Base-by-base conservation (phyloP, 2,797 vertebrate species). In the Orientallactaga sibirica region DNA sequence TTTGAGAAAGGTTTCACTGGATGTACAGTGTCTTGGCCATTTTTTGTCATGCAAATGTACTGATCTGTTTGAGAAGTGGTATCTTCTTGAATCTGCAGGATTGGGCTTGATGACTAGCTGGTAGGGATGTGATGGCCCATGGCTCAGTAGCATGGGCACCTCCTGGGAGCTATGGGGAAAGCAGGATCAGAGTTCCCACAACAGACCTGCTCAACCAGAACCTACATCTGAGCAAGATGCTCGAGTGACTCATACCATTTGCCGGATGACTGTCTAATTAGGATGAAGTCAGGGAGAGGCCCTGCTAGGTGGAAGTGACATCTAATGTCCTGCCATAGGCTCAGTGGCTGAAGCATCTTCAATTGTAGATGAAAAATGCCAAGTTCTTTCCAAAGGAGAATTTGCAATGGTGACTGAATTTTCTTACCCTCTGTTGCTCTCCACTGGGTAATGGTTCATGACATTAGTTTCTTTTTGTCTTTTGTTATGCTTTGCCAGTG, bases 361-460 rank as follows among this genome's bases (percentile, higher is more conserved):
- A 43, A 20, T 1, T 62, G 27, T 62, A 62, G 3, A 55, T 37
- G 0, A 48, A 94, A 94, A 73, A 80, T n/a, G 20, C 8, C 58
- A 74, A 86, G 64, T 88, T 84, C 43, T 85, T 87, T 83, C 33
- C 68, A 62, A 84, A 64, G 22, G n/a, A 77, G 33, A 48, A 25
- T 83, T 86, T 58, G 11, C 11, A 15, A 37, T 86, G 24, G 4
- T 15, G 92, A 58, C 82, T 83, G 83, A 86, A 77, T 68, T 89
- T 95, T 78, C 37, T 91, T 91, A 88, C 19, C 18, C 71, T 91
- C 80, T 79, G 25, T 9, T 92, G 10, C 64, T 89, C 66, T 91
- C 82, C 8, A 24, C 14, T 37, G 24, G 67, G 4, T 75, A 79
- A 10, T 78, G 8, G 24, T 90, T 80, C 62, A 83, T 88, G 58